Evolutionary conservation across 2,113 vertebrate species (phyloP).

Genomic region (Zootoca vivipara): DNA sequence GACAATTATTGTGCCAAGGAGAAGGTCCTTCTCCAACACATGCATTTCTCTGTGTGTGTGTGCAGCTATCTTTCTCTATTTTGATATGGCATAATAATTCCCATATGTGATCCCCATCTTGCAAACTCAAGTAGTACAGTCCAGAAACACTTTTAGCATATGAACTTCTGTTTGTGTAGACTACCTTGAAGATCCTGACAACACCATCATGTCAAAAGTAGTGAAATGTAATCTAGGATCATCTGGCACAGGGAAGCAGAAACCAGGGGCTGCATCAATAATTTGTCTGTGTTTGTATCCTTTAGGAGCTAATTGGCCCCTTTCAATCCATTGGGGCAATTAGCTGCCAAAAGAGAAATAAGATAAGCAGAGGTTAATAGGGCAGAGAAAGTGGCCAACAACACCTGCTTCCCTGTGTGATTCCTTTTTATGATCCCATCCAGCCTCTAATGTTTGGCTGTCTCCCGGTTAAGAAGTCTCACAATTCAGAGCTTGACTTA

Average conservation of each 20-base stretch:
- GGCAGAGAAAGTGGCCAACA: neutral
- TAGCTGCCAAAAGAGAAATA: neutral
- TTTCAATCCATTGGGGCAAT: neutral
- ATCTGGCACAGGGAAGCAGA: constrained; percentile 20
- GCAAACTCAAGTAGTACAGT: neutral
- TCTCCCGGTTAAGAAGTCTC: neutral
- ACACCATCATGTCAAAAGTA: neutral
- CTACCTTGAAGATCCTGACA: neutral
- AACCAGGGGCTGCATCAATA: neutral
- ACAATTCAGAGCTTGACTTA: neutral
- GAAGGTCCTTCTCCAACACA: neutral
- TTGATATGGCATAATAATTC: neutral
- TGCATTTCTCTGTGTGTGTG: neutral
- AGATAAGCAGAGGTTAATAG: neutral
- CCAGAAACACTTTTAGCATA: neutral
- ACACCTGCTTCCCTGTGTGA: neutral
- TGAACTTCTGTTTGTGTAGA: neutral
- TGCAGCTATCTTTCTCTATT: neutral
- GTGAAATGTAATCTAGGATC: constrained; percentile 24
- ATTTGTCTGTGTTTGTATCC: neutral
- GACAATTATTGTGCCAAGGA: neutral
- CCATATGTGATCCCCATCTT: neutral
- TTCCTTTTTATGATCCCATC: neutral
- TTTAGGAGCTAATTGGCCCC: neutral
- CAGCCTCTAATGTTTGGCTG: neutral